Conservation (phyloP, 2,797 vertebrate species). For the Mus minutoides region DNA sequence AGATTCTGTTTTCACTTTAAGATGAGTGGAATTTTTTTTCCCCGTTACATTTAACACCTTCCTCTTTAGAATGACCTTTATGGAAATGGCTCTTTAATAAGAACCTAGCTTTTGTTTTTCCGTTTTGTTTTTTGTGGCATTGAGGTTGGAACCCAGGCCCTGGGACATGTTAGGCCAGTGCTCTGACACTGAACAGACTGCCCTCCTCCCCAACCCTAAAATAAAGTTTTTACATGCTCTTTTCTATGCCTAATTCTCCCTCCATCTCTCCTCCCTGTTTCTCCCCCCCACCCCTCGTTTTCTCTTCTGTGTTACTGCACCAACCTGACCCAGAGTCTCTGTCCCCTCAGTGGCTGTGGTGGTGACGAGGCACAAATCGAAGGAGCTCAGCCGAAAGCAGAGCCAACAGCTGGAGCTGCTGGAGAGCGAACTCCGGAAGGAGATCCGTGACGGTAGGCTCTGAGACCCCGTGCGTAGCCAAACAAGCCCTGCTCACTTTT, state of each 20-base stretch:
- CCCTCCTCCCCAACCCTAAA: not conserved
- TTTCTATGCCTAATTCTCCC: not conserved
- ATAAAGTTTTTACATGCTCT: not conserved
- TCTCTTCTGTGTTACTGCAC: not conserved
- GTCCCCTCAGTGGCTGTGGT: slow-evolving; percentile 83
- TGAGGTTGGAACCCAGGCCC: not conserved
- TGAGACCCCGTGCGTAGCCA: not conserved
- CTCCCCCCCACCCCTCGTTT: not conserved
- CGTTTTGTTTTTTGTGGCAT: not conserved
- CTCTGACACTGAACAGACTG: not conserved
- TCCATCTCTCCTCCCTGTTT: not conserved
- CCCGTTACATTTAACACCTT: slow-evolving; percentile 21
- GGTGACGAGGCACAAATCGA: slow-evolving; percentile 90
- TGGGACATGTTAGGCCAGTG: not conserved
- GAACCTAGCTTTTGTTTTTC: not conserved
- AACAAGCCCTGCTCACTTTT: slow-evolving; percentile 50
- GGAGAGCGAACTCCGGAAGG: slow-evolving; percentile 94
- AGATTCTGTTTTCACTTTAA: slow-evolving; percentile 74
- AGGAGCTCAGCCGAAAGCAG: slow-evolving; percentile 90
- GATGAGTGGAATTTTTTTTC: slow-evolving; percentile 9
- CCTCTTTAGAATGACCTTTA: slow-evolving; percentile 20
- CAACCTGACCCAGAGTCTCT: slow-evolving; percentile 35
- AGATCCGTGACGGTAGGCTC: slow-evolving; percentile 94
- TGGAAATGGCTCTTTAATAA: not conserved
- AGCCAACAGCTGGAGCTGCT: slow-evolving; percentile 91